These are phyloP conservation scores for Leptinotarsa texana DNA, from an alignment of 1,140 invertebrate genomes.

Conservation along the genomic window DNA sequence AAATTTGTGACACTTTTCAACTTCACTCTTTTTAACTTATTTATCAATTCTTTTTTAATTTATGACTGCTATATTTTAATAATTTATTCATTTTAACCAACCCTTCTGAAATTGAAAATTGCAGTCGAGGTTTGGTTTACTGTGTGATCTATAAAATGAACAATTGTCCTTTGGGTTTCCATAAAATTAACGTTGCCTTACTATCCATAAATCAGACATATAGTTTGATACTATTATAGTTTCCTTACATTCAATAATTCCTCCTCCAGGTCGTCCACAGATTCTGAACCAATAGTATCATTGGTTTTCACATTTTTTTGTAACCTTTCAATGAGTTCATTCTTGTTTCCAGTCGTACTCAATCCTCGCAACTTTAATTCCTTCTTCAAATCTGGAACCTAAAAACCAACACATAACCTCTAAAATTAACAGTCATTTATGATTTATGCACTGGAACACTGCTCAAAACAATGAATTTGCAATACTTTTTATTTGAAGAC, in stretches of 20 bases:
- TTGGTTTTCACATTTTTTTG: conserved; percentile 65
- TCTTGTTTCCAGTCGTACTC: conserved; percentile 76
- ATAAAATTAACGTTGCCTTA: no score
- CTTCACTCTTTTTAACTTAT: no score
- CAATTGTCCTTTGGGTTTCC: no score
- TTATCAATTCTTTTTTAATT: no score
- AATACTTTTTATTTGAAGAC: neutral
- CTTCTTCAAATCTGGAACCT: conserved; percentile 78
- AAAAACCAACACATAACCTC: conserved; percentile 39
- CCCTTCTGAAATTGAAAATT: no score
- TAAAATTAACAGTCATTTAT: conserved; percentile 12
- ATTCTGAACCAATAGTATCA: conserved; percentile 57
- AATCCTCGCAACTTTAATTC: conserved; percentile 79
- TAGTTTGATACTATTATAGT: no score
- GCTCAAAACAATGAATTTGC: neutral
- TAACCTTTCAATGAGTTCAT: conserved; percentile 74
- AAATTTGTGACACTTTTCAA: no score
- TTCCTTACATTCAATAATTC: conserved; percentile 56
- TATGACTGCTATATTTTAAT: no score
- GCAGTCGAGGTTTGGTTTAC: no score
- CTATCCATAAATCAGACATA: no score
- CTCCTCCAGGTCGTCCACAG: conserved; percentile 61
- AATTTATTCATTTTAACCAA: no score
- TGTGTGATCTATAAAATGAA: no score
- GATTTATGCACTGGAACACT: conserved; percentile 6